phyloP scores from a whole-genome alignment of 2,113 vertebrate species.

The Boulengeromyrus knoepffleri region DNA sequence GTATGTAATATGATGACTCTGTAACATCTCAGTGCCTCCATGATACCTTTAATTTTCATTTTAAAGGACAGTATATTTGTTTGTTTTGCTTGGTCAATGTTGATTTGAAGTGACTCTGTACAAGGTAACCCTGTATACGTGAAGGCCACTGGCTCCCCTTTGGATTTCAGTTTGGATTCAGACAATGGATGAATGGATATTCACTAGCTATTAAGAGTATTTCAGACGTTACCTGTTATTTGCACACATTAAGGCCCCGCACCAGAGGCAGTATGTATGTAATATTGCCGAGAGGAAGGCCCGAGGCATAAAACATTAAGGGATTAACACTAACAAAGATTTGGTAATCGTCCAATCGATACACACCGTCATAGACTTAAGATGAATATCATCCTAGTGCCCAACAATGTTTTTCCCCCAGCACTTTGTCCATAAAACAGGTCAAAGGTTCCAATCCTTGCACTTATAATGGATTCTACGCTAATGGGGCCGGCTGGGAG shows the following conservation, averaged over 20 bases:
- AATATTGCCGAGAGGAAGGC: background rate
- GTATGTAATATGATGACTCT: conserved; percentile 31
- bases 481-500: background rate
- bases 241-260: background rate
- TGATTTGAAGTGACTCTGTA: conserved; percentile 15
- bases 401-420: background rate
- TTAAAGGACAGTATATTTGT: background rate
- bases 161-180: background rate
- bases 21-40: conserved; percentile 35
- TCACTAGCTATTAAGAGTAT: background rate
- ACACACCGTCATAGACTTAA: background rate
- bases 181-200: background rate
- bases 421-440: conserved; percentile 17
- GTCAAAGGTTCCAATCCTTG: background rate
- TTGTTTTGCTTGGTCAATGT: conserved; percentile 1
- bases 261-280: background rate
- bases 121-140: background rate
- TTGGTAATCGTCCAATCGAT: background rate
- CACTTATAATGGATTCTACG: background rate
- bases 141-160: background rate
- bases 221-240: background rate
- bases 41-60: background rate
- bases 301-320: background rate
- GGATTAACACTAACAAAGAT: background rate
- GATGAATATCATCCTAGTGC: background rate